phyloP scores from a whole-genome alignment of 2,888 invertebrate genomes.

The Salticus scenicus region DNA sequence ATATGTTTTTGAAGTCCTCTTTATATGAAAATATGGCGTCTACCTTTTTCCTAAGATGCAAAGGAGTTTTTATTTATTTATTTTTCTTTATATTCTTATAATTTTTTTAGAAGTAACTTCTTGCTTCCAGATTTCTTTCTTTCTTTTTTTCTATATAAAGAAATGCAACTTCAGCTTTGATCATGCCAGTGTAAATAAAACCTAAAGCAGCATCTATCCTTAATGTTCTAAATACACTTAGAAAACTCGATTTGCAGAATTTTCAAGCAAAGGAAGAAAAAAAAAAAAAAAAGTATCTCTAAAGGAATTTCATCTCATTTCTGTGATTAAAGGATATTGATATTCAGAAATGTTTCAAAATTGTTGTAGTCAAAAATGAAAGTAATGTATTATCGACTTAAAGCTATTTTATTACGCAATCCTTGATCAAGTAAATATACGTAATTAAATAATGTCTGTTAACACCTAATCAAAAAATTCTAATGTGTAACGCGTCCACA shows the following conservation, averaged over 20 bases:
- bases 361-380: too few relatives aligned
- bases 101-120: slow-evolving; percentile 16
- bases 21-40: slow-evolving; percentile 58
- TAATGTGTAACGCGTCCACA: too few relatives aligned
- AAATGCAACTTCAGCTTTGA: slow-evolving; percentile 36
- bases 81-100: not conserved
- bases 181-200: slow-evolving; percentile 49
- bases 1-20: slow-evolving; percentile 65
- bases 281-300: not conserved
- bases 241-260: slow-evolving; percentile 26
- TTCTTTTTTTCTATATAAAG: slow-evolving; percentile 8
- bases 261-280: not conserved
- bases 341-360: too few relatives aligned
- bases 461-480: too few relatives aligned
- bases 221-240: slow-evolving; percentile 27
- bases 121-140: not conserved
- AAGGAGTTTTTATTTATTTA: slow-evolving; percentile 14
- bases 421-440: too few relatives aligned
- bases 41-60: slow-evolving; percentile 17
- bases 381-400: too few relatives aligned
- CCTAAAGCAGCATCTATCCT: not conserved
- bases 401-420: too few relatives aligned
- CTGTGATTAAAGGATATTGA: too few relatives aligned
- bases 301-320: too few relatives aligned
- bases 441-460: too few relatives aligned